Percentiles rank a stretch among this genome's conserved stretches.
phyloP scores from a whole-genome alignment of 2,888 invertebrate species.

The Anthoptus insignis region DNA sequence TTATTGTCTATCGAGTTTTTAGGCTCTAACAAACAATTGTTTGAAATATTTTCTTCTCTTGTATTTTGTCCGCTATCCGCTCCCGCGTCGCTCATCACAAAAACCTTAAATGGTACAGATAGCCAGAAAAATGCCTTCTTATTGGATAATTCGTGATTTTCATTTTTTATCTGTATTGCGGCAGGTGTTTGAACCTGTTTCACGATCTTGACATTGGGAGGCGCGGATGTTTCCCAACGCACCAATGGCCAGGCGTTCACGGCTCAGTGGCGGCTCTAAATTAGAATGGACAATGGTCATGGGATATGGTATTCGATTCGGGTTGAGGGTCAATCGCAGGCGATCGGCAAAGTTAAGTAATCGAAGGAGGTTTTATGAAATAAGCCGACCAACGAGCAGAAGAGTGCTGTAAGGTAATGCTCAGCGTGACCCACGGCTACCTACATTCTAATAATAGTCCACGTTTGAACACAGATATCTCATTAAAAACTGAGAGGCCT shows the following conservation, averaged over 20 bases:
- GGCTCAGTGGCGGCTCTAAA: constrained; percentile 49
- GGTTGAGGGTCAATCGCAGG: background rate
- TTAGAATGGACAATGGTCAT: too few relatives aligned
- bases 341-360: background rate
- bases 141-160: constrained; percentile 85
- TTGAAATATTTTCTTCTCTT: too few relatives aligned
- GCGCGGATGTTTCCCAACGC: constrained; percentile 35
- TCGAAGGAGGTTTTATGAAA: background rate
- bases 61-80: background rate
- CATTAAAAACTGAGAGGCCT: too few relatives aligned
- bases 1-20: too few relatives aligned
- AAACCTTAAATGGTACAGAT: constrained; percentile 49
- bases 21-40: too few relatives aligned
- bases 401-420: too few relatives aligned
- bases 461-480: too few relatives aligned
- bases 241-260: constrained; percentile 34
- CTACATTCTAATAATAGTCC: too few relatives aligned
- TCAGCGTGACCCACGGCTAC: too few relatives aligned
- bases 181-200: constrained; percentile 81
- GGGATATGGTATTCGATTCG: background rate
- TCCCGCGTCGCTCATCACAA: constrained; percentile 54
- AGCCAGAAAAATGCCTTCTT: constrained; percentile 74
- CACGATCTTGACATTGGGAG: constrained; percentile 79
- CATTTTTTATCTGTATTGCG: constrained; percentile 62
- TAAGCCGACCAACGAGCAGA: too few relatives aligned